These are phyloP conservation scores for Cynopterus sphinx DNA, from an alignment of 2,797 vertebrate species.

Conservation along the genomic window DNA sequence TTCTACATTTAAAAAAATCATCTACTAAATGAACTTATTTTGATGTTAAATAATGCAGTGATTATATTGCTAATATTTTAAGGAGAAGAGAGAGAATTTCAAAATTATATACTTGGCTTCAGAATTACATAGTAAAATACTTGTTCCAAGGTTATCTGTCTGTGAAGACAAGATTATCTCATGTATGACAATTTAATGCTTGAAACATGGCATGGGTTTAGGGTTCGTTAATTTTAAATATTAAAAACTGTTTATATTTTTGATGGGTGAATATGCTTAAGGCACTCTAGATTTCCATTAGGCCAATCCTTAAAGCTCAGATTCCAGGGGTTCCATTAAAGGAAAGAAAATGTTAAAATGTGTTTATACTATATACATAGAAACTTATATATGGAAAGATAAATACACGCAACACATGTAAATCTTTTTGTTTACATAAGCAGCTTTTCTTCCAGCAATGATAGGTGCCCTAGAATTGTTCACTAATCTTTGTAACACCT, in stretches of 20 bases:
- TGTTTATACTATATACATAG: background rate
- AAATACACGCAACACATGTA: slow-evolving; percentile 3
- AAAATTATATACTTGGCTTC: slow-evolving; percentile 51
- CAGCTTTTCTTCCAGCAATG: slow-evolving; percentile 59
- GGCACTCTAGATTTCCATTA: slow-evolving; percentile 53
- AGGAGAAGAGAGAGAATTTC: slow-evolving; percentile 32
- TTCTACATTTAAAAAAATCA: slow-evolving; percentile 55
- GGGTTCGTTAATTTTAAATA: slow-evolving; percentile 54
- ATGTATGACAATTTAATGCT: slow-evolving; percentile 55
- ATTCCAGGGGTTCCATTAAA: slow-evolving; percentile 64
- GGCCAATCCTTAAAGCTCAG: slow-evolving; percentile 66
- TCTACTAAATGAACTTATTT: slow-evolving; percentile 50
- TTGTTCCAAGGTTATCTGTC: slow-evolving; percentile 53
- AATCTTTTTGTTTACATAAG: slow-evolving; percentile 61
- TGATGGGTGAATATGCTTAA: slow-evolving; percentile 56
- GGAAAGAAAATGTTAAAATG: slow-evolving; percentile 47
- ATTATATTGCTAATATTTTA: slow-evolving; percentile 25
- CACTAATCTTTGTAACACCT: slow-evolving; percentile 71
- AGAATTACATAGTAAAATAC: slow-evolving; percentile 38
- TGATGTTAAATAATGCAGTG: slow-evolving; percentile 11
- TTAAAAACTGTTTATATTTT: slow-evolving; percentile 52
- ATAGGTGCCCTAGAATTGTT: slow-evolving; percentile 67
- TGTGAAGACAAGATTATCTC: slow-evolving; percentile 46
- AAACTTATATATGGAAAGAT: background rate
- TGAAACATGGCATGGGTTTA: slow-evolving; percentile 45